phyloP scores from a whole-genome alignment of 1,140 invertebrate species.

The Plectrocnemia conspersa region DNA sequence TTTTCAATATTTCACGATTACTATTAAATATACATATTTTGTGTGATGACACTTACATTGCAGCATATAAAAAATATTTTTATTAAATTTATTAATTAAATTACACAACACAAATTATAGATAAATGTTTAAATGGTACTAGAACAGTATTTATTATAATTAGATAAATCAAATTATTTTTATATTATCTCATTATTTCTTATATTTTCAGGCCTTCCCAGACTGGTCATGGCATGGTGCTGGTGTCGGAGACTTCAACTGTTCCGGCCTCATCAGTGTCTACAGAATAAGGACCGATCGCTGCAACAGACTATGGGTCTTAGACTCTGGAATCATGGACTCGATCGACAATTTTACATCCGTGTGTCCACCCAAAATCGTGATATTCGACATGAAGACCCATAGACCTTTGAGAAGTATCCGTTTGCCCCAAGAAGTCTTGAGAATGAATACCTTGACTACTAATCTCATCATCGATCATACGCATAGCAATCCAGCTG shows the following conservation, averaged over 20 bases:
- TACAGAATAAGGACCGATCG: slow-evolving; percentile 67
- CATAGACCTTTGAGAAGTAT: slow-evolving; percentile 59
- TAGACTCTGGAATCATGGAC: slow-evolving; percentile 67
- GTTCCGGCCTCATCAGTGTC: slow-evolving; percentile 69
- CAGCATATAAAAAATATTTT: too few relatives aligned
- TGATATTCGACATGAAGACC: slow-evolving; percentile 71
- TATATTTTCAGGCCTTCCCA: slow-evolving; percentile 61
- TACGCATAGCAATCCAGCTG: slow-evolving; percentile 52
- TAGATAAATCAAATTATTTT: too few relatives aligned
- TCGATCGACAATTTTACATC: slow-evolving; percentile 69
- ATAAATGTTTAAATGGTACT: not conserved
- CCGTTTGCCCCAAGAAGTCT: slow-evolving; percentile 59
- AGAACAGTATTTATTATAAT: not conserved
- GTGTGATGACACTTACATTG: too few relatives aligned
- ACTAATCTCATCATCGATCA: slow-evolving; percentile 77
- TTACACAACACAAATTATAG: too few relatives aligned
- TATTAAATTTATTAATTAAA: too few relatives aligned
- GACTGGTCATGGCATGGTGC: slow-evolving; percentile 74
- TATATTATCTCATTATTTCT: too few relatives aligned
- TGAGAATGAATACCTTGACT: slow-evolving; percentile 64
- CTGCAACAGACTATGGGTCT: slow-evolving; percentile 72
- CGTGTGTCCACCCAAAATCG: slow-evolving; percentile 72
- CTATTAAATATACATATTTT: too few relatives aligned
- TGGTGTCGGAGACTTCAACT: slow-evolving; percentile 63
- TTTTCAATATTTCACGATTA: too few relatives aligned